Percentiles rank a stretch among this genome's conserved stretches.
Evolutionary conservation across 2,888 invertebrate genomes (phyloP).

Genomic region (Chalcosyrphus nemorum): DNA sequence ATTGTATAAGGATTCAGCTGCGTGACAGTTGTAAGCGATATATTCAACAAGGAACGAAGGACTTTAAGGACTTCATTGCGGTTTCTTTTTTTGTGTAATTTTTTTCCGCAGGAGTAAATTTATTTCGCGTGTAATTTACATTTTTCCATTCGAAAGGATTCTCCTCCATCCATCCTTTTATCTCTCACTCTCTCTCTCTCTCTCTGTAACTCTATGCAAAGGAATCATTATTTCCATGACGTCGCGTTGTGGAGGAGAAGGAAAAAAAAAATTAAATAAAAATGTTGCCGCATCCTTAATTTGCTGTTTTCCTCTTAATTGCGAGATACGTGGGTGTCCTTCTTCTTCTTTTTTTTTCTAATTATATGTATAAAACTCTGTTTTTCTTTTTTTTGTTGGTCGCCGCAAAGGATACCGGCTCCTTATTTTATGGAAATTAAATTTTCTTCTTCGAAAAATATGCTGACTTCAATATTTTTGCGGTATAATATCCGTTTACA

Average conservation of each 20-base stretch:
- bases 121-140: slow-evolving; percentile 70
- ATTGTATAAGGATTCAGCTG: slow-evolving; percentile 26
- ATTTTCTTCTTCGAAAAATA: slow-evolving; percentile 43
- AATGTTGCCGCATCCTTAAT: slow-evolving; percentile 61
- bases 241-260: slow-evolving; percentile 37
- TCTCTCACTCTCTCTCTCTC: too few relatives aligned
- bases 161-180: slow-evolving; percentile 24
- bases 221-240: slow-evolving; percentile 66
- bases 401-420: slow-evolving; percentile 38
- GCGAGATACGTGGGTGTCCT: slow-evolving; percentile 57
- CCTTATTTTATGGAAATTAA: slow-evolving; percentile 49
- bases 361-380: too few relatives aligned
- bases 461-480: slow-evolving; percentile 61
- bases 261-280: slow-evolving; percentile 29
- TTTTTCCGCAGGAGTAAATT: slow-evolving; percentile 64
- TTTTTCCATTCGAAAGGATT: slow-evolving; percentile 70
- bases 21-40: slow-evolving; percentile 25
- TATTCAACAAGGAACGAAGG: neutral
- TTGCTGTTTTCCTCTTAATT: slow-evolving; percentile 71
- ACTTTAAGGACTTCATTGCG: neutral
- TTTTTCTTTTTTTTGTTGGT: slow-evolving; percentile 9
- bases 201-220: slow-evolving; percentile 35
- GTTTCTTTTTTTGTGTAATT: slow-evolving; percentile 30
- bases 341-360: slow-evolving; percentile 30
- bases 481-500: slow-evolving; percentile 43